A percentile compares a stretch with the other conserved stretches of the same genome.
Evolutionary conservation across 2,888 invertebrate genomes (phyloP).

Genomic region (Agrotis exclamationis): DNA sequence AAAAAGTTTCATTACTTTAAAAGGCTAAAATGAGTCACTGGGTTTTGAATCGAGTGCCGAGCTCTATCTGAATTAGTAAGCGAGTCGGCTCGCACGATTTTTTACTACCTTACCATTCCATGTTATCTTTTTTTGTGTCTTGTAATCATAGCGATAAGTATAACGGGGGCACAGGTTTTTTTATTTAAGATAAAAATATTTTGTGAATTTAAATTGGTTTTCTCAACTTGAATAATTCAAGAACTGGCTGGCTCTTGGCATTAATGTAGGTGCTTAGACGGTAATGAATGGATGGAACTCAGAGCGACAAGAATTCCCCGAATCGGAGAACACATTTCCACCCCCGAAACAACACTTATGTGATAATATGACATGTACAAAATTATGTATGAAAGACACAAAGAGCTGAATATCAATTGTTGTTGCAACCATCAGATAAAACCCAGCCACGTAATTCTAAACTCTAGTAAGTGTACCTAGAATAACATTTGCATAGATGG

Average conservation of each 20-base stretch:
- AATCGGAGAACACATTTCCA: background rate
- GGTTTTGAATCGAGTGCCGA: constrained; percentile 34
- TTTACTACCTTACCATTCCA: constrained; percentile 16
- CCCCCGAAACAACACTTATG: background rate
- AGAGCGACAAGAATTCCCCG: constrained; percentile 10
- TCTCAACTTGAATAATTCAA: constrained; percentile 19
- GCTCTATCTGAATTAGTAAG: constrained; percentile 46
- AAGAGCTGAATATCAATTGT: too few relatives aligned
- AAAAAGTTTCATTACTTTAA: constrained; percentile 75
- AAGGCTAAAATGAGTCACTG: constrained; percentile 74
- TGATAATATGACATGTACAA: background rate
- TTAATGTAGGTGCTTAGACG: background rate
- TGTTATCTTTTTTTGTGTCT: constrained; percentile 37
- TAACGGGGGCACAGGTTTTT: constrained; percentile 16
- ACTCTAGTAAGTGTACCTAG: background rate
- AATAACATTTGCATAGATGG: constrained; percentile 27
- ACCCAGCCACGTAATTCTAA: background rate
- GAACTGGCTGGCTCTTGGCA: constrained; percentile 15
- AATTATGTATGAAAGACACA: background rate
- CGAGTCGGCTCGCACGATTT: constrained; percentile 16
- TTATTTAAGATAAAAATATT: background rate
- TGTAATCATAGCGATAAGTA: constrained; percentile 28
- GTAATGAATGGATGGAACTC: constrained; percentile 14
- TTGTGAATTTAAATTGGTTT: constrained; percentile 24
- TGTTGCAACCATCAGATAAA: background rate